A percentile compares a stretch with the other conserved stretches of the same genome.
These are phyloP conservation scores for Lasioglossum oenotherae DNA, from an alignment of 2,888 invertebrate species.

Conservation along the genomic window DNA sequence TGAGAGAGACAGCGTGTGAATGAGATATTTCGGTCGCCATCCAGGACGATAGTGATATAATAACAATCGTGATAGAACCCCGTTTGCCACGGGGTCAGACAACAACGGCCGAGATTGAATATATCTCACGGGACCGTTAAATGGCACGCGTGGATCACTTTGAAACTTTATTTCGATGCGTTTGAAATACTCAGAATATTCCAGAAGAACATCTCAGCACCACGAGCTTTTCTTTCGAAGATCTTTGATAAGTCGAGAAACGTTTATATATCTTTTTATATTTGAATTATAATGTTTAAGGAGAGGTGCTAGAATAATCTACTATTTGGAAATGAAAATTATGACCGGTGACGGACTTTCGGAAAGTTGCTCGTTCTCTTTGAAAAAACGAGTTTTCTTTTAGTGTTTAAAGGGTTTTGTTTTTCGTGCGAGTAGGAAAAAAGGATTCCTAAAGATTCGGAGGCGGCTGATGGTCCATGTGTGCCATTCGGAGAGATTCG, in stretches of 20 bases:
- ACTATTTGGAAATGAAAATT: not conserved
- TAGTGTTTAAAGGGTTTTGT: not conserved
- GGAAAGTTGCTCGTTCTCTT: not conserved
- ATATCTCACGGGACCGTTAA: not conserved
- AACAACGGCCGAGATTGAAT: not conserved
- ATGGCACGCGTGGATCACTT: slow-evolving; percentile 21
- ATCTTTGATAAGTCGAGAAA: not conserved
- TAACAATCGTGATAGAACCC: slow-evolving; percentile 62
- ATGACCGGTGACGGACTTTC: not conserved
- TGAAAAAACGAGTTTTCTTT: not conserved
- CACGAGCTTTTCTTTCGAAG: not conserved
- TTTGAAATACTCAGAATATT: slow-evolving; percentile 7
- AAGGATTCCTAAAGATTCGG: not conserved
- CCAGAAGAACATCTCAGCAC: not conserved
- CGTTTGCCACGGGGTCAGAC: slow-evolving; percentile 16
- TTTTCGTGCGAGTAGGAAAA: not conserved
- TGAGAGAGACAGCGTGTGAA: slow-evolving; percentile 11
- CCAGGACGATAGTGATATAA: slow-evolving; percentile 62
- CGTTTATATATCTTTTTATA: not conserved
- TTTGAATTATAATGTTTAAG: not conserved
- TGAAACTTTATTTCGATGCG: not conserved
- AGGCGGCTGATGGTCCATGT: not conserved
- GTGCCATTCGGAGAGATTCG: slow-evolving; percentile 15
- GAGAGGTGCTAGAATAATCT: not conserved
- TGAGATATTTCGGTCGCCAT: slow-evolving; percentile 34